phyloP scores from a whole-genome alignment of 2,113 vertebrate species.

The Uria aalge region DNA sequence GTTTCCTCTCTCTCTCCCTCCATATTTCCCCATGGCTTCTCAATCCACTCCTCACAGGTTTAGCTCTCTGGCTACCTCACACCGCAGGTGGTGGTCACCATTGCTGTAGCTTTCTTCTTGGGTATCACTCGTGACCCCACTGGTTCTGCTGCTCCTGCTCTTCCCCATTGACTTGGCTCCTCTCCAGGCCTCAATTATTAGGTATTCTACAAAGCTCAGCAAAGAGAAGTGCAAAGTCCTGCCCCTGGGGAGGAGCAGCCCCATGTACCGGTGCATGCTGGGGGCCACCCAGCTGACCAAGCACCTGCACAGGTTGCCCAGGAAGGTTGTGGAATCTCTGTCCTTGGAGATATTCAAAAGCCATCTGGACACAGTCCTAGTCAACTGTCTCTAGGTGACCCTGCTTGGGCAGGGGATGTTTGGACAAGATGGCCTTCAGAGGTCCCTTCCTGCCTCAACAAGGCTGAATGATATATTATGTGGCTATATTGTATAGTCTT shows the following conservation, averaged over 20 bases:
- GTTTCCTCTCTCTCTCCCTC: neutral
- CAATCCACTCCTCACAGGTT: neutral
- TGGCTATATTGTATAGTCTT: neutral
- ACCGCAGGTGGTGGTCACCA: neutral
- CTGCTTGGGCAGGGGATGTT: neutral
- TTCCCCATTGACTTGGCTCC: neutral
- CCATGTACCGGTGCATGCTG: neutral
- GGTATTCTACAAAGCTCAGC: neutral
- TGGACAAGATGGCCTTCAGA: neutral
- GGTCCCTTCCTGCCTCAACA: neutral
- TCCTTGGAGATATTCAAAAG: neutral
- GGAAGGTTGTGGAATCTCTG: neutral
- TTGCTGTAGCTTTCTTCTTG: neutral
- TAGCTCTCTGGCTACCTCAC: neutral
- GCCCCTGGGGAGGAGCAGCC: neutral
- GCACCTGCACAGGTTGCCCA: neutral
- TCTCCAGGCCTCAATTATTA: neutral
- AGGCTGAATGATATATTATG: neutral
- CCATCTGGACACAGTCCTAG: neutral
- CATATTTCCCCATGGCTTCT: neutral
- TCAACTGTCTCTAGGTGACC: neutral
- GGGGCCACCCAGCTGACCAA: neutral
- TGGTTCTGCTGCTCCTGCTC: neutral
- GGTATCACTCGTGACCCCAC: neutral
- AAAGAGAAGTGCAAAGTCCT: neutral